Conservation (phyloP, 2,797 vertebrate species). For the Aplochiton taeniatus region DNA sequence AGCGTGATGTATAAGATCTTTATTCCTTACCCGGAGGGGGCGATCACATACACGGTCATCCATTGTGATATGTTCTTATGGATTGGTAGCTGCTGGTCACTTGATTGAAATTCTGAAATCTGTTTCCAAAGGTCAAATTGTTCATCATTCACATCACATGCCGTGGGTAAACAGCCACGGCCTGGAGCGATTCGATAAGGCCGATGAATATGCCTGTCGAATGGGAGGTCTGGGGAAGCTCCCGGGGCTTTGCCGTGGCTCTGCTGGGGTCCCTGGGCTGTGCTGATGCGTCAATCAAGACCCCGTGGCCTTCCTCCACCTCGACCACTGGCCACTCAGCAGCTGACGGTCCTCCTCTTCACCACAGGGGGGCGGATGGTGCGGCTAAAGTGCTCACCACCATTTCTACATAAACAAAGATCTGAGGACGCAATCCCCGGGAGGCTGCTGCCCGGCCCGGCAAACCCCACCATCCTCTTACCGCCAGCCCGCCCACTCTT, state of each 20-base stretch:
- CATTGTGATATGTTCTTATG: constrained; percentile 54
- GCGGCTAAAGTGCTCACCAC: constrained; percentile 53
- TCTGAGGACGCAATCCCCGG: constrained; percentile 59
- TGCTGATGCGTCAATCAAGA: constrained; percentile 20
- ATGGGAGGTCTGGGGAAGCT: constrained; percentile 27
- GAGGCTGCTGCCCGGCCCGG: constrained; percentile 37
- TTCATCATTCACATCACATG: constrained; percentile 76
- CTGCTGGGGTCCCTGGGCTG: constrained; percentile 8
- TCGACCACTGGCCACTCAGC: constrained; percentile 3
- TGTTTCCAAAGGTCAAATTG: constrained; percentile 76
- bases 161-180: constrained; percentile 60
- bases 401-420: constrained; percentile 73
- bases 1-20: constrained; percentile 14
- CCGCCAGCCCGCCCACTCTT: neutral
- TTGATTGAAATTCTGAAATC: constrained; percentile 75
- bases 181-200: constrained; percentile 45
- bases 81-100: constrained; percentile 60
- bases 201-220: constrained; percentile 65
- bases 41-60: constrained; percentile 27
- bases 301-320: no score
- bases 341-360: constrained; percentile 50
- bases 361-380: constrained; percentile 44
- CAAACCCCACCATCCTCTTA: constrained; percentile 24
- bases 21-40: constrained; percentile 1
- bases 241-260: constrained; percentile 21